Evolutionary conservation across 1,140 invertebrate species (phyloP).

Genomic region (Megalopta genalis): DNA sequence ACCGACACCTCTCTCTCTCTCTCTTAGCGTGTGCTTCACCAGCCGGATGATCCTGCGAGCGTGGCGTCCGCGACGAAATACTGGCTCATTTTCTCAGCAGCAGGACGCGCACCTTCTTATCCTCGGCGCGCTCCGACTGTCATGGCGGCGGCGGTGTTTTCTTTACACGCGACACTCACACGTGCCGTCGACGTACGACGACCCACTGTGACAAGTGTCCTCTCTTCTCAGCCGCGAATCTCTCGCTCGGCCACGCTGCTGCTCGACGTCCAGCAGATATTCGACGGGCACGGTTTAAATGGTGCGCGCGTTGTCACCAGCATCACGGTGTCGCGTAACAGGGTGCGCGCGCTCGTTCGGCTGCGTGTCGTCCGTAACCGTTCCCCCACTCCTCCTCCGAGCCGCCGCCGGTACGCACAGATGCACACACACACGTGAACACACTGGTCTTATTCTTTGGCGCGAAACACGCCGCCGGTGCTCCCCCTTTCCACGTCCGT

Average conservation of each 20-base stretch:
- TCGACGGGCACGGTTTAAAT: background rate
- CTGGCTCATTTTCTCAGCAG: background rate
- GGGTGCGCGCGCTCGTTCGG: background rate
- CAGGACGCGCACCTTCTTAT: background rate
- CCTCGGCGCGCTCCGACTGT: background rate
- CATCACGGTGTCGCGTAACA: constrained; percentile 32
- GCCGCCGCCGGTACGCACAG: background rate
- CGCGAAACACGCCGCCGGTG: background rate
- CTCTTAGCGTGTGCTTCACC: constrained; percentile 23
- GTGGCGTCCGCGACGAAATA: background rate
- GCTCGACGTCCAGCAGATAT: constrained; percentile 6
- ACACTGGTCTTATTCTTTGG: background rate
- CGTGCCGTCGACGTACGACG: constrained; percentile 4
- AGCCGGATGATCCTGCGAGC: background rate
- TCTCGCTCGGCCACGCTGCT: background rate
- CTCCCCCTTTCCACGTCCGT: background rate
- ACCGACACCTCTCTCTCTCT: constrained; percentile 37
- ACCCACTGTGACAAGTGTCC: background rate
- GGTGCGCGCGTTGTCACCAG: background rate
- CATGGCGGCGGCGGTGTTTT: constrained; percentile 12
- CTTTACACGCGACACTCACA: background rate
- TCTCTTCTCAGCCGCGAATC: too few relatives aligned
- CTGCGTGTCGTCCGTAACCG: background rate
- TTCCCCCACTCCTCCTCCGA: too few relatives aligned
- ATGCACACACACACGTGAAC: too few relatives aligned